Conservation (phyloP, 2,888 invertebrate species). For the Acanthosepion pharaonis region DNA sequence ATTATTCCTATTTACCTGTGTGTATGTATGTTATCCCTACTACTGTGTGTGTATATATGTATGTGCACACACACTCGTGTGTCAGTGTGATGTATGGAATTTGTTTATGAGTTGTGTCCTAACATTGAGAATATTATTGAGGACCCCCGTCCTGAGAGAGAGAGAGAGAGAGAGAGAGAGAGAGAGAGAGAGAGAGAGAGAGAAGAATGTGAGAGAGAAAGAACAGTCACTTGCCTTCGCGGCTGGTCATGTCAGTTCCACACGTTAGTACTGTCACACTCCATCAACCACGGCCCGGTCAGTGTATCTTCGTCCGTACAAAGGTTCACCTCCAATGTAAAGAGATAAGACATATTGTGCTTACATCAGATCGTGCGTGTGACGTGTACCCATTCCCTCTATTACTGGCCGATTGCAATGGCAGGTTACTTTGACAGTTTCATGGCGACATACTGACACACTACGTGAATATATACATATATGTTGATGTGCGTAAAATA, state of each 20-base stretch:
- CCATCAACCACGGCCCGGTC: constrained; percentile 9
- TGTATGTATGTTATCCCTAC: not conserved
- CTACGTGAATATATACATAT: not conserved
- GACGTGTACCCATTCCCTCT: constrained; percentile 33
- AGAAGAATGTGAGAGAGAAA: not conserved
- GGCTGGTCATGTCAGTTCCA: constrained; percentile 33
- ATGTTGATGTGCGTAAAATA: not conserved
- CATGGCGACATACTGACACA: constrained; percentile 2
- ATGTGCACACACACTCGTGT: not conserved
- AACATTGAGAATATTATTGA: not conserved
- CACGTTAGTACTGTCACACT: constrained; percentile 15
- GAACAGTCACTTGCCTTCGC: not conserved
- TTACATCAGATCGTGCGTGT: constrained; percentile 20
- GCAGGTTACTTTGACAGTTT: not conserved
- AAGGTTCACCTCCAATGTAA: constrained; percentile 11
- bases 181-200: not conserved
- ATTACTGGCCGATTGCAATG: constrained; percentile 33
- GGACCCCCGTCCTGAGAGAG: not conserved
- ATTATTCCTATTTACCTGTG: no score
- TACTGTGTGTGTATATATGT: not conserved
- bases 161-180: not conserved
- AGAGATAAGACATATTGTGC: constrained; percentile 23
- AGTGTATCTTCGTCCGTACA: not conserved
- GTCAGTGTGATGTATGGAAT: not conserved
- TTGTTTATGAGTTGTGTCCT: not conserved